These are phyloP conservation scores for Athrips mouffetella DNA, from an alignment of 2,888 invertebrate genomes.

Conservation along the genomic window DNA sequence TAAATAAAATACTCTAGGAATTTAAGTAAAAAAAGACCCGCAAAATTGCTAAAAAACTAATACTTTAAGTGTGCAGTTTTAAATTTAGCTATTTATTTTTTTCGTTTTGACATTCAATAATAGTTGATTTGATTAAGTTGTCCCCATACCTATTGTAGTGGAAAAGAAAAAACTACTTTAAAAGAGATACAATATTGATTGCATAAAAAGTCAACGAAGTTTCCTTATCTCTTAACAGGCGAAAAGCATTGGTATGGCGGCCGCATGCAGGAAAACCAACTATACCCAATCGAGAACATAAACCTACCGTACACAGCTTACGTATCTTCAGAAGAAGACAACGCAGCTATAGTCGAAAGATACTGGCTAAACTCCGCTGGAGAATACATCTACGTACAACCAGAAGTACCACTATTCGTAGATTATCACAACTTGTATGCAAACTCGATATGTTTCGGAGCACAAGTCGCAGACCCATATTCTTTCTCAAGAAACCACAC, in stretches of 20 bases:
- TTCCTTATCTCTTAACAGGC: slow-evolving; percentile 38
- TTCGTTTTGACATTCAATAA: too few species aligned
- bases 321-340: slow-evolving; percentile 70
- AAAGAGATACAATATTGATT: too few species aligned
- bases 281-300: slow-evolving; percentile 80
- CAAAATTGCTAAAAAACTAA: too few species aligned
- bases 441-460: slow-evolving; percentile 78
- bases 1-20: too few species aligned
- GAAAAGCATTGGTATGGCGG: slow-evolving; percentile 83
- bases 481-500: slow-evolving; percentile 50
- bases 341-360: slow-evolving; percentile 80
- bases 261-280: slow-evolving; percentile 77
- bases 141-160: too few species aligned
- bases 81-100: too few species aligned
- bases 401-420: slow-evolving; percentile 82
- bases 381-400: slow-evolving; percentile 81
- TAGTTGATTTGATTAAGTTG: too few species aligned
- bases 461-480: slow-evolving; percentile 77
- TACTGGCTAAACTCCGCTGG: slow-evolving; percentile 87
- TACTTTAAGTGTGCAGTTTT: too few species aligned
- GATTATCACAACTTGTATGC: slow-evolving; percentile 80
- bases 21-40: too few species aligned
- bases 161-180: too few species aligned
- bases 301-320: slow-evolving; percentile 74
- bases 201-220: too few species aligned